Evolutionary conservation across 1,140 invertebrate species (phyloP), one percentile per base, ranked within the genome.

Genomic region (Hycleus phaleratus): DNA sequence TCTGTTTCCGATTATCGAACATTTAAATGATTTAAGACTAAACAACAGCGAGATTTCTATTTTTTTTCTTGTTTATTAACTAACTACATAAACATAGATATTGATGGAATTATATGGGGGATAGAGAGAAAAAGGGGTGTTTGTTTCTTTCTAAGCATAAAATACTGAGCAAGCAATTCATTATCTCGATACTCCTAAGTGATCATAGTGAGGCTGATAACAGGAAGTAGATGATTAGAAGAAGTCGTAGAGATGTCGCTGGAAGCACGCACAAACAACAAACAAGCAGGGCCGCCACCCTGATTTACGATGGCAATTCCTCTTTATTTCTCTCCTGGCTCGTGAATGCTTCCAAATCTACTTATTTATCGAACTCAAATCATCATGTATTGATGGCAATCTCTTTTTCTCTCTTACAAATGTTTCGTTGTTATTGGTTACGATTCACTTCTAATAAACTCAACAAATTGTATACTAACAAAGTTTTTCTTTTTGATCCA

Each of bases 301-400:
- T 65, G 64, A 65, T 65, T 65, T 65, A 65, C 64, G 59, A 58
- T 49, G 39, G 53, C 68, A 70, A 70, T 70, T 70, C 68, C 62
- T 70, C 68, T 70, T 70, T 70, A 70, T 70, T 68, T 70, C 68
- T 70, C 68, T 70, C 67, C 61, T 64, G 66, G 64, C 67, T 67
- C 67, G 60, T 58, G 59, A 56, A 59, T 65, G 47, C 49, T 64
- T 66, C 58, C 63, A 64, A 63, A 65, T 65, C 63, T 66, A 65
- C 61, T 68, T 70, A 70, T 70, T 70, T 70, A 70, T 70, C 66
- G 66, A 66, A 68, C 64, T 59, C 56, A 59, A 59, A 69, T 66
- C 62, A 68, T 68, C 51, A 40, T 46, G 51, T 53, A 53, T 53
- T 53, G 51, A 53, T 53, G 51, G 43, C 42, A 18, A 53, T 52